Conservation (phyloP, 2,888 invertebrate species). For the Himalopsyche kuldschensis region DNA sequence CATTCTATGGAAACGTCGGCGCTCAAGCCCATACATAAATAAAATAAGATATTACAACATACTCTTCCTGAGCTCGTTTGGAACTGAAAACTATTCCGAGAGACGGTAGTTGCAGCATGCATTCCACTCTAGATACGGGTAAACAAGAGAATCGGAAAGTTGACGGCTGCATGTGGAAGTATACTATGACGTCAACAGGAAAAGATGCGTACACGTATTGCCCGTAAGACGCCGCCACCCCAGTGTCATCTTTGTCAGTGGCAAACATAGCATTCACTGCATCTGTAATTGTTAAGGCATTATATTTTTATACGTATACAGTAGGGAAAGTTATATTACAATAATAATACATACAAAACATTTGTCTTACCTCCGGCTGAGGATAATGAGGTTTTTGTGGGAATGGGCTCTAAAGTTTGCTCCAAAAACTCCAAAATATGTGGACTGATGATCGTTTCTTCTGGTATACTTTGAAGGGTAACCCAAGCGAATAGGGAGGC, state of each 20-base stretch:
- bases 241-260: constrained; percentile 42
- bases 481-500: constrained; percentile 93
- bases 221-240: constrained; percentile 66
- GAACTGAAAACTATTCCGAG: constrained; percentile 96
- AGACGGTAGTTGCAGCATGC: constrained; percentile 93
- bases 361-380: constrained; percentile 44
- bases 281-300: constrained; percentile 17
- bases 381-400: constrained; percentile 62
- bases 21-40: not conserved
- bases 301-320: not conserved
- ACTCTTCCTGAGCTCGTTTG: constrained; percentile 81
- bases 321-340: not conserved
- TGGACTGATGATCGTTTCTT: constrained; percentile 96
- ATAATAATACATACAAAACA: not conserved
- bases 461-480: constrained; percentile 95
- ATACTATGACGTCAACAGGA: constrained; percentile 97
- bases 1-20: not conserved
- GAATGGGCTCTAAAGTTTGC: constrained; percentile 94
- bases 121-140: constrained; percentile 93
- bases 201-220: constrained; percentile 91
- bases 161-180: constrained; percentile 97
- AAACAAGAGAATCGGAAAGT: constrained; percentile 95
- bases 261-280: constrained; percentile 34
- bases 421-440: constrained; percentile 96
- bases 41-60: constrained; percentile 43